A percentile compares a stretch with the other conserved stretches of the same genome.
These are phyloP conservation scores for Stigmatopora argus DNA, from an alignment of 2,113 vertebrate species.

Conservation along the genomic window DNA sequence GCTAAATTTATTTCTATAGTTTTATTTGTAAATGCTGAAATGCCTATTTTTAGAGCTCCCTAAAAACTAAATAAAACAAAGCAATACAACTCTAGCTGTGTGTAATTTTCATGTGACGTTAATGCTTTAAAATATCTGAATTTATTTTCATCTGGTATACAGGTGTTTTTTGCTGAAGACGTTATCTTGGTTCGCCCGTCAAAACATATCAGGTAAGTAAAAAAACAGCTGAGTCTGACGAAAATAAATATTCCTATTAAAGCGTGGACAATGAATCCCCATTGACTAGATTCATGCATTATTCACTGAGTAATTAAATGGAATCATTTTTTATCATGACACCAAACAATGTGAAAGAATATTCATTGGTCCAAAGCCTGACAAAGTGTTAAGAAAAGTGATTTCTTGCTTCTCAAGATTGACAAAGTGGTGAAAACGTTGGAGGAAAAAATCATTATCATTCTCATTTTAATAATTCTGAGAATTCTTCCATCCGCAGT, in stretches of 20 bases:
- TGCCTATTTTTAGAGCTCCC: background rate
- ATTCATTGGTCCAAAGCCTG: background rate
- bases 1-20: background rate
- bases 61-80: background rate
- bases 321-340: background rate
- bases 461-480: background rate
- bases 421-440: background rate
- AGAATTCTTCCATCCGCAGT: background rate
- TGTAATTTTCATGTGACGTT: too few relatives aligned
- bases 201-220: too few relatives aligned
- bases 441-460: too few relatives aligned
- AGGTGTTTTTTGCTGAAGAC: too few relatives aligned
- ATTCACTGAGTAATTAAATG: background rate
- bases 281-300: background rate
- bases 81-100: background rate
- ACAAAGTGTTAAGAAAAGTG: background rate
- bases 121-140: too few relatives aligned
- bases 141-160: too few relatives aligned
- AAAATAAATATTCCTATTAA: background rate
- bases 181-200: too few relatives aligned
- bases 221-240: background rate
- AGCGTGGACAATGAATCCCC: too few relatives aligned
- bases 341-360: background rate
- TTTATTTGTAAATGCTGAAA: background rate
- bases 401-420: background rate